Base-by-base conservation (phyloP, 2,113 vertebrate species). In the Gymnogyps californianus region DNA sequence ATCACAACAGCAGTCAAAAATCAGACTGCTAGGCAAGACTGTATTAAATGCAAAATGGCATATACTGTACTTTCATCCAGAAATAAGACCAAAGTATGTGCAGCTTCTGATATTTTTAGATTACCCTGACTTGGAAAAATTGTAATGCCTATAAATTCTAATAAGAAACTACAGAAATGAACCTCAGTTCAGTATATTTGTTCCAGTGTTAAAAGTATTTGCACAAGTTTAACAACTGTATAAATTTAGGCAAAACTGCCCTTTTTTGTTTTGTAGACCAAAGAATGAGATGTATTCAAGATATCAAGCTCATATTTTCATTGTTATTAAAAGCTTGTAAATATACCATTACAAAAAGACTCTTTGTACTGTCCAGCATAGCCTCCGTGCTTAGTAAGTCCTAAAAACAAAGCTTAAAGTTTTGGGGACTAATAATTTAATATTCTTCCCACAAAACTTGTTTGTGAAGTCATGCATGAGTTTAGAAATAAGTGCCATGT, bases 1-100 rank as follows among this genome's bases (percentile, higher is more conserved):
- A 98, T 90, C 94, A 96, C 94, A 96, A 83, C 65, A 93, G 44
- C 83, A 83, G 90, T 94, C 83, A 96, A 95, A 95, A 96, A 88
- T 91, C 90, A 95, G 90, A 84, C 93, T 67, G 51, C 61, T 74
- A 89, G 66, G 34, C 78, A 97, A 71, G 74, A 62, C 47, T 61
- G 42, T 44, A 93, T 79, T 92, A 96, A 94, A 90, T 42, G 77
- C 64, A 77, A 93, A 91, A 77, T 85, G 46, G 52, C 57, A 76
- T 65, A 95, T 58, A 82, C 21, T 51, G 49, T 89, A 89, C n/a
- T 93, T 89, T 18, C 69, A 88, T 66, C 61, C 75, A 91, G 83
- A 95, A 94, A 67, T 66, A 65, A 87, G 76, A 86, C 28, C 25
- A 22, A 85, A 93, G 28, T 40, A 89, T 29, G 57, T 31, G 22